Evolutionary conservation across 2,797 vertebrate species (phyloP).

Genomic region (Chromis chromis): DNA sequence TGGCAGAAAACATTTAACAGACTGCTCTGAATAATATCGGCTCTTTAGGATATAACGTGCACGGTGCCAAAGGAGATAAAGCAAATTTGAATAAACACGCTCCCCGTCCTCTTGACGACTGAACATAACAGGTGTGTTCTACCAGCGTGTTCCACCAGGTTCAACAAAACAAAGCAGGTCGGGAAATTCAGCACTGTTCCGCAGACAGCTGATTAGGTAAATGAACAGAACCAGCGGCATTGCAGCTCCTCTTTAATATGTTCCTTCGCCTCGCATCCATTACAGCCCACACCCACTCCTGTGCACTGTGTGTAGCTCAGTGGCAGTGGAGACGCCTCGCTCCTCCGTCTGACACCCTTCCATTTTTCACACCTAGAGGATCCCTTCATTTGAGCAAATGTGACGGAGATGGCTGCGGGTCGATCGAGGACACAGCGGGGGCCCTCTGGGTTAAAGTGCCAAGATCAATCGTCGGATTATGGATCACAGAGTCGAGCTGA

Average conservation of each 20-base stretch:
- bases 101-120: background rate
- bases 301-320: slow-evolving; percentile 48
- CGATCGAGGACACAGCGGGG: slow-evolving; percentile 68
- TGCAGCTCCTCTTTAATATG: slow-evolving; percentile 13
- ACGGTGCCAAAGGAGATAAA: slow-evolving; percentile 11
- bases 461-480: slow-evolving; percentile 71
- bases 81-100: slow-evolving; percentile 12
- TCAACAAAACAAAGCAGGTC: slow-evolving; percentile 15
- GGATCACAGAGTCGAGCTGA: slow-evolving; percentile 57
- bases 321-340: slow-evolving; percentile 38
- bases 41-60: slow-evolving; percentile 14
- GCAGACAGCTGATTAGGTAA: slow-evolving; percentile 33
- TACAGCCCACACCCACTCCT: slow-evolving; percentile 32
- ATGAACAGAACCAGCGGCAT: slow-evolving; percentile 26
- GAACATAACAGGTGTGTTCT: slow-evolving; percentile 25
- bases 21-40: slow-evolving; percentile 6
- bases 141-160: slow-evolving; percentile 1
- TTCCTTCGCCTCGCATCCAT: slow-evolving; percentile 42
- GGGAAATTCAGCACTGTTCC: slow-evolving; percentile 14
- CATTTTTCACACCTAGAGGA: slow-evolving; percentile 69
- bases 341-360: slow-evolving; percentile 28
- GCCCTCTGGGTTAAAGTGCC: slow-evolving; percentile 67
- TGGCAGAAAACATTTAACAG: slow-evolving; percentile 9
- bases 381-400: slow-evolving; percentile 67
- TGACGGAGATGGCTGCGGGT: slow-evolving; percentile 68